phyloP scores from a whole-genome alignment of 2,888 invertebrate species.

The Nesidiocoris tenuis region DNA sequence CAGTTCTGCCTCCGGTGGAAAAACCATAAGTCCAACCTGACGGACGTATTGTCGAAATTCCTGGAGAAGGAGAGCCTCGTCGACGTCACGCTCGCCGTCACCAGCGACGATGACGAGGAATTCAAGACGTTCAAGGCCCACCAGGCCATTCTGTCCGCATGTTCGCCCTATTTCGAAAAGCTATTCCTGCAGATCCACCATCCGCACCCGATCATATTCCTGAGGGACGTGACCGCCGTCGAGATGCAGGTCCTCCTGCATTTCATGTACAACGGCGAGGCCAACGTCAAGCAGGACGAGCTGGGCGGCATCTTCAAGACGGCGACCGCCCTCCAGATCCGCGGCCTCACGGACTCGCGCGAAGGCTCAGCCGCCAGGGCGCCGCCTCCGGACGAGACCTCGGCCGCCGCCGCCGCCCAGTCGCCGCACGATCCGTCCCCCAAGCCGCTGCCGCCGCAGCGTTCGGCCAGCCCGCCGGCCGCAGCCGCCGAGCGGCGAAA shows the following conservation, averaged over 20 bases:
- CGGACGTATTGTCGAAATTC: constrained; percentile 83
- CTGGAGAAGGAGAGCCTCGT: constrained; percentile 85
- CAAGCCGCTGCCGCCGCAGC: constrained; percentile 5
- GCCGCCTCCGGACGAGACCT: neutral
- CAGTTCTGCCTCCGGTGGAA: constrained; percentile 94
- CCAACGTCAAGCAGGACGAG: constrained; percentile 88
- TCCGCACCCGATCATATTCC: constrained; percentile 88
- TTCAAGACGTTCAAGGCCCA: constrained; percentile 71
- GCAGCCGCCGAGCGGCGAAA: constrained; percentile 60
- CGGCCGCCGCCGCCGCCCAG: constrained; percentile 50
- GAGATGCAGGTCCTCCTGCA: constrained; percentile 87
- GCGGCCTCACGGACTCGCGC: constrained; percentile 77
- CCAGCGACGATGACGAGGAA: constrained; percentile 82
- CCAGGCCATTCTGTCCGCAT: constrained; percentile 89
- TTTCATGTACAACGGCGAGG: constrained; percentile 92
- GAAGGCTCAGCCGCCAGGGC: constrained; percentile 44
- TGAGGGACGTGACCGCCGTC: constrained; percentile 86
- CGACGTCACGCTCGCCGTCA: constrained; percentile 87
- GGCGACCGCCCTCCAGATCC: constrained; percentile 85
- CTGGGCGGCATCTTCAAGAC: constrained; percentile 88
- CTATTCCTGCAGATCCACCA: constrained; percentile 82
- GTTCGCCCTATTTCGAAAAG: constrained; percentile 91
- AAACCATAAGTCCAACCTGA: constrained; percentile 88
- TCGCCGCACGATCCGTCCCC: constrained; percentile 42
- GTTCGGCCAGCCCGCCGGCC: constrained; percentile 53